Conservation (phyloP, 2,888 invertebrate species). For the Furcula furcula region DNA sequence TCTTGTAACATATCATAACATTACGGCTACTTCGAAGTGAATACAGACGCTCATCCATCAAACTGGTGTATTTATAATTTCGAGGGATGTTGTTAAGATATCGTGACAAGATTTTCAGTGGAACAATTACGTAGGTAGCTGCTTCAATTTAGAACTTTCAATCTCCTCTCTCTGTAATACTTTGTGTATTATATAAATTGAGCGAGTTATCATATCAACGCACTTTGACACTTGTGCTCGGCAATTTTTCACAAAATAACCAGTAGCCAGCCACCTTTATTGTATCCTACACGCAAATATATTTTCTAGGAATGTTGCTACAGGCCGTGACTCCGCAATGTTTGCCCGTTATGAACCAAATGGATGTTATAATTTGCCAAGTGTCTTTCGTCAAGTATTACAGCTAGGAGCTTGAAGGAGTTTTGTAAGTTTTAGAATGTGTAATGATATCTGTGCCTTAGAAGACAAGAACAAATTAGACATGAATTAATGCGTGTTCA, state of each 20-base stretch:
- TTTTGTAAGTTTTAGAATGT: no score
- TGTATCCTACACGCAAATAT: conserved; percentile 27
- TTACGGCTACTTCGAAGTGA: background rate
- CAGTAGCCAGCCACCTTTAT: conserved; percentile 20
- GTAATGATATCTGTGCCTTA: no score
- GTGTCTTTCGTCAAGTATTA: conserved; percentile 5
- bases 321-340: conserved; percentile 17
- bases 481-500: no score
- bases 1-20: conserved; percentile 6
- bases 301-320: conserved; percentile 33
- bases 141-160: no score
- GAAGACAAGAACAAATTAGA: no score
- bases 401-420: no score
- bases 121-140: no score
- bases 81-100: no score
- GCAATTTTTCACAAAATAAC: conserved; percentile 17
- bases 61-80: background rate
- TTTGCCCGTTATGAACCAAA: conserved; percentile 14
- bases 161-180: no score
- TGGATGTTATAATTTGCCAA: conserved; percentile 6
- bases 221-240: background rate
- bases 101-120: no score
- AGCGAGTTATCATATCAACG: no score
- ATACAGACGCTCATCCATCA: background rate
- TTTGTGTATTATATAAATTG: no score